Base-by-base conservation (phyloP, 1,140 invertebrate genomes). In the Schlechtendalia chinensis region DNA sequence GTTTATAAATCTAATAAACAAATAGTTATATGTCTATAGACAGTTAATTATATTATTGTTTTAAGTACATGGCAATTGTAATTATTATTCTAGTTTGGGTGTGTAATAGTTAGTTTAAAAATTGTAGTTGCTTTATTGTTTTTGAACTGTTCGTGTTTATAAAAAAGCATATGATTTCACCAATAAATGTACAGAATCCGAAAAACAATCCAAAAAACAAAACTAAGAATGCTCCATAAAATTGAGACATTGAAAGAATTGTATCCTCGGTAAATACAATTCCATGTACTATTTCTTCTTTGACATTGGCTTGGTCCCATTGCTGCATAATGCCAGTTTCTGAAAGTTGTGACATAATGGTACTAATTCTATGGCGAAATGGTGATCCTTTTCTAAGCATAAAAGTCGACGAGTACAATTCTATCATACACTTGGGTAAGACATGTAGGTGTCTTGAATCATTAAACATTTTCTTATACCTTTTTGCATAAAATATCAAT, bases 371-470 rank as follows among this genome's bases (percentile, higher is more conserved):
- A 56, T 83, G 80, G 5, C 47, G 59, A 58, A 83, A 81, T 4
- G 83, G 81, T 1, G 83, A 84, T 24, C 82, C 82, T n/a, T 59
- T 81, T 56, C 82, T 77, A 6, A 84, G 65, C n/a, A 84, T 77
- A 56, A 84, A 81, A 5, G 83, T 81, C 0, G 83, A 82, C 5
- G 81, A 82, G 22, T 82, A 83, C 2, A 82, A 82, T 47, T 82
- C 82, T 22, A 83, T 81, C 5, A 83, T 65, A 32, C 83, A 84
- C 11, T 69, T 54, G 22, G 81, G 82, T 12, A 83, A 80, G 6
- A 84, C 65, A 58, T 83, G 82, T 47, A 81, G 29, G 27, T 61
- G 75, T 59, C 56, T 63, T 24, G 56, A 22, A 77, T 80, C 53
- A 74, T 79, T 82, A 29, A 54, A 82, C 56, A 39, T 32, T 47